Percentiles rank a stretch among this genome's conserved stretches.
These are phyloP conservation scores for Amphiprion ocellaris DNA, from an alignment of 2,113 vertebrate genomes.

Conservation along the genomic window DNA sequence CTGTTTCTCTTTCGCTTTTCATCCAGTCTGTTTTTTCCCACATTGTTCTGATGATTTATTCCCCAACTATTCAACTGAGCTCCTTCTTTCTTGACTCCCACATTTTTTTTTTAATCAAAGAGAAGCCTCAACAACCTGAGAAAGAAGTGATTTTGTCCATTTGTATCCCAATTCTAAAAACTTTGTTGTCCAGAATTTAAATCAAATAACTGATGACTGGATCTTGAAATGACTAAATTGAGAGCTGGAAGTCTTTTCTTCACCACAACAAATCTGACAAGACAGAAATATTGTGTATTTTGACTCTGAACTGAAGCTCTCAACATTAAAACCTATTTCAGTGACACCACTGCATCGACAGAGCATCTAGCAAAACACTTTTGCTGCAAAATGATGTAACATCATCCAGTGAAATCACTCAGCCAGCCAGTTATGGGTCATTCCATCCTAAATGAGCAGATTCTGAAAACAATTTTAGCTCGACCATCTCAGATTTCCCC, in stretches of 20 bases:
- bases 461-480: too few relatives aligned
- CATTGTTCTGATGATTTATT: background rate
- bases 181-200: background rate
- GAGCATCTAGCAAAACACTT: background rate
- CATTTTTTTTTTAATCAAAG: background rate
- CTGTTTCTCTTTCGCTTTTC: background rate
- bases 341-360: too few relatives aligned
- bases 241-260: background rate
- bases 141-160: background rate
- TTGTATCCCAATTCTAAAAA: background rate
- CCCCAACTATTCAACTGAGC: background rate
- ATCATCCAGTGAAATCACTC: background rate
- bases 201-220: background rate
- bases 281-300: too few relatives aligned
- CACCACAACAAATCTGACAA: background rate
- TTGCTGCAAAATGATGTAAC: background rate
- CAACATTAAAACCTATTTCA: background rate
- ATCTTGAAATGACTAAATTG: background rate
- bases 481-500: too few relatives aligned
- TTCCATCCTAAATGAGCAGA: too few relatives aligned
- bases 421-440: background rate
- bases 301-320: too few relatives aligned
- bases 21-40: background rate
- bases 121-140: rapidly evolving
- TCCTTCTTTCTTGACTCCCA: background rate